These are phyloP conservation scores for Brotula barbata DNA, from an alignment of 2,797 vertebrate species.

Conservation along the genomic window DNA sequence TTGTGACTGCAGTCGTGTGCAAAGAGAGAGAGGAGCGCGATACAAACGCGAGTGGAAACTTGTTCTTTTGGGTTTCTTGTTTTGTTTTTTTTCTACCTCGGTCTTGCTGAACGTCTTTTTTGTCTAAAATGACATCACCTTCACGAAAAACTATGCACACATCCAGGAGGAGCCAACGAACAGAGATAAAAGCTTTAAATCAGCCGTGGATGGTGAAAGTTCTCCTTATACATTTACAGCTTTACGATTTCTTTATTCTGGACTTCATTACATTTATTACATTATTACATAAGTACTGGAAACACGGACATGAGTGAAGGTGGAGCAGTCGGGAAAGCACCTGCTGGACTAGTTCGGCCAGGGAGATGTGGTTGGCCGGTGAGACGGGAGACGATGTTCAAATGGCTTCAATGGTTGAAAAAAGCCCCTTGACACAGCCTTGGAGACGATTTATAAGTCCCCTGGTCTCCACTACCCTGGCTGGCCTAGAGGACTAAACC, in stretches of 20 bases:
- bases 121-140: constrained; percentile 30
- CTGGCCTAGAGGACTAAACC: constrained; percentile 23
- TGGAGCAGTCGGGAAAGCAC: constrained; percentile 13
- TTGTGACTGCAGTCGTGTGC: constrained; percentile 55
- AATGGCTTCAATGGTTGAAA: constrained; percentile 39
- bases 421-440: constrained; percentile 30
- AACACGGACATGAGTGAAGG: constrained; percentile 8
- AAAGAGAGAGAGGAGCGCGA: constrained; percentile 41
- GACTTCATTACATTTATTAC: too few relatives aligned
- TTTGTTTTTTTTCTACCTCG: constrained; percentile 33
- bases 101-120: constrained; percentile 47
- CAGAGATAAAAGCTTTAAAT: constrained; percentile 47
- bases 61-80: constrained; percentile 32
- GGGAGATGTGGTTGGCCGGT: constrained; percentile 17
- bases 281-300: too few relatives aligned
- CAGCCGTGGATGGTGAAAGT: constrained; percentile 39
- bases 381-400: constrained; percentile 37
- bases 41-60: constrained; percentile 67
- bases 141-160: constrained; percentile 19
- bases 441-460: constrained; percentile 40
- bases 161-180: constrained; percentile 49
- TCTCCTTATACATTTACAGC: constrained; percentile 22
- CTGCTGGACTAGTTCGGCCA: constrained; percentile 22
- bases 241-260: too few relatives aligned
- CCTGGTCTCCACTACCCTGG: constrained; percentile 7